Base-by-base conservation (phyloP, 2,113 vertebrate species). In the Nothobranchius furzeri region DNA sequence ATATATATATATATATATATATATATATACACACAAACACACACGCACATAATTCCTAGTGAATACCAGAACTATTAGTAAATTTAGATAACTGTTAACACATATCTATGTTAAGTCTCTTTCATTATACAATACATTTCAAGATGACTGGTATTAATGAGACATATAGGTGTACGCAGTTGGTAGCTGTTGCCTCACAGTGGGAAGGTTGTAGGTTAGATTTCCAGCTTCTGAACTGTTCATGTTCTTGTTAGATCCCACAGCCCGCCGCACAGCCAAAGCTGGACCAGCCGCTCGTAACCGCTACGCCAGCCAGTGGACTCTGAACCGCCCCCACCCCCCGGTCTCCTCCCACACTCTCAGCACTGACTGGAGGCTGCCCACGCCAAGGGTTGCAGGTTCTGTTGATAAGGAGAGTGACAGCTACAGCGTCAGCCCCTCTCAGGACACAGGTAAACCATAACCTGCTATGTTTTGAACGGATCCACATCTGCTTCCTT, bases 341-440 rank as follows among this genome's bases (percentile, higher is more conserved):
- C 96, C 96, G 45, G 95, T 97, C 84, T 98, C 97, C 66, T 93
- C 97, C 37, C 98, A 98, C 85, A 99, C 98, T 0, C 95, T 99
- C 79, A 97, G 96, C 92, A 98, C 96, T 0, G 97, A 98, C 87
- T 99, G 98, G 97, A 95, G 98, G 92, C 94, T 99, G 61, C 96
- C 96, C 20, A 99, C 97, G 0, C 98, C 98, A 14, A 87, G 96
- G 72, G 96, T 96, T 0, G 86, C 95, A 0, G 97, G 97, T 0
- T 99, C 96, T 0, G 95, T 97, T 60, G 97, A 99, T 92, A 99
- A 99, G 84, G 98, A 99, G 67, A 99, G 98, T 0, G 98, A 99
- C 90, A 99, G 96, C 87, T 99, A 99, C 94, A 99, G 98, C 0
- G 96, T 98, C 90, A 99, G 98, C 90, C 98, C 98, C 30, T 99